Conservation (phyloP, 1,140 invertebrate genomes). For the Aphelenchoides avenae region DNA sequence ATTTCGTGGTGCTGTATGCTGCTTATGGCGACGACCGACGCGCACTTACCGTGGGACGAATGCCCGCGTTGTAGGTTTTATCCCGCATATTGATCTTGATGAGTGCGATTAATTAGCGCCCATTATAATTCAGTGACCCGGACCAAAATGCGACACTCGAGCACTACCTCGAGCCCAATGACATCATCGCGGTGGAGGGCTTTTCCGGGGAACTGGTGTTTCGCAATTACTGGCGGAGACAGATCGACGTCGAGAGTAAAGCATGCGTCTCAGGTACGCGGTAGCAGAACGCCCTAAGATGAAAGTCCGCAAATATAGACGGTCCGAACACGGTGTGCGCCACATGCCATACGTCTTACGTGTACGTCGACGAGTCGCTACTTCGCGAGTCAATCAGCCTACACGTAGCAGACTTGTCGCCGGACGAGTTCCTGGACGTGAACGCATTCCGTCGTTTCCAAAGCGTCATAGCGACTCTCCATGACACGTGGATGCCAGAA, state of each 20-base stretch:
- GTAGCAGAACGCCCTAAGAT: constrained; percentile 17
- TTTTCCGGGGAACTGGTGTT: constrained; percentile 40
- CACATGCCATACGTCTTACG: constrained; percentile 65
- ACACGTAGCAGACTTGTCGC: constrained; percentile 83
- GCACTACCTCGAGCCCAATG: constrained; percentile 52
- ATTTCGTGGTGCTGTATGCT: constrained; percentile 39
- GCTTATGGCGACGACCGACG: neutral
- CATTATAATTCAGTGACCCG: constrained; percentile 46
- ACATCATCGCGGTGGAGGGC: constrained; percentile 47
- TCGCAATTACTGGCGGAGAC: constrained; percentile 79
- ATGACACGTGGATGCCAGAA: constrained; percentile 77
- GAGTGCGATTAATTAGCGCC: no score
- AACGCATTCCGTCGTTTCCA: constrained; percentile 77
- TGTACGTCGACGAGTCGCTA: constrained; percentile 86
- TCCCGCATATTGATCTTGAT: no score
- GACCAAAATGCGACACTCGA: constrained; percentile 57
- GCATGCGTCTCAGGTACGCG: constrained; percentile 77
- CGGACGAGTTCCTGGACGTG: constrained; percentile 84
- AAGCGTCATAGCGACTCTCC: constrained; percentile 82
- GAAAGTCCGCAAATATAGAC: constrained; percentile 57
- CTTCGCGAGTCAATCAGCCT: constrained; percentile 89
- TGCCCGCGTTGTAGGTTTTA: constrained; percentile 55
- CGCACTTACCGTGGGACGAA: constrained; percentile 35
- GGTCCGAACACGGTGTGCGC: constrained; percentile 63
- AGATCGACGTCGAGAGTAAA: constrained; percentile 85